A percentile compares a stretch with the other conserved stretches of the same genome.
phyloP scores from a whole-genome alignment of 2,113 vertebrate species.

The Donacobius atricapilla region DNA sequence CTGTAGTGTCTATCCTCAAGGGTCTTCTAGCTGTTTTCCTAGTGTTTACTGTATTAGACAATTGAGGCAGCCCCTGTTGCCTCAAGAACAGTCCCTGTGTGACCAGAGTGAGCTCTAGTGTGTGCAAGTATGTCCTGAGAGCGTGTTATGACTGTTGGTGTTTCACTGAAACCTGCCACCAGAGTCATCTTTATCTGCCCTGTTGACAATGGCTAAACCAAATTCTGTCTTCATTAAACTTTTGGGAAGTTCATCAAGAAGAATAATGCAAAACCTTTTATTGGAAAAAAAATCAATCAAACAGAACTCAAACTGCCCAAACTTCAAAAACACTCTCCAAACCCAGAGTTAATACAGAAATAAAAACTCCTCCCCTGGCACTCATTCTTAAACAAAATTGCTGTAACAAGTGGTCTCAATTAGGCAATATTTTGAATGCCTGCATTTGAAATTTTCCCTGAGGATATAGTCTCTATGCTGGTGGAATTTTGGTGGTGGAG shows the following conservation, averaged over 20 bases:
- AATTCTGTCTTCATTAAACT: background rate
- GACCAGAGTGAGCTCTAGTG: accelerated
- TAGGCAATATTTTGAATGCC: background rate
- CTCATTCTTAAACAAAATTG: background rate
- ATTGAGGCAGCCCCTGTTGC: background rate
- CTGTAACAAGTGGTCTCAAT: background rate
- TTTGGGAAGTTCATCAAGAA: background rate
- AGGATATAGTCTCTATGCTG: background rate
- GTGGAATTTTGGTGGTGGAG: background rate
- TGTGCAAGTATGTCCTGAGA: accelerated
- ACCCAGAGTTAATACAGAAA: background rate
- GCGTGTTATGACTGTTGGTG: background rate
- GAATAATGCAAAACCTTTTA: background rate
- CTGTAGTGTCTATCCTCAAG: background rate
- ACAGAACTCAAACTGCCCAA: background rate
- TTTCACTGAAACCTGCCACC: background rate
- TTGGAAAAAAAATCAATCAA: background rate
- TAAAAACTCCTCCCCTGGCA: background rate
- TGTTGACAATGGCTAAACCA: background rate
- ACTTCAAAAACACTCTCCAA: accelerated
- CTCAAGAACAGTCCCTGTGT: background rate
- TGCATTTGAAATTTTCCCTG: background rate
- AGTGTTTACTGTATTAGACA: background rate
- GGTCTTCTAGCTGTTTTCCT: background rate
- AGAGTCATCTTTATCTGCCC: background rate